Conservation (phyloP, 2,888 invertebrate genomes). For the Petrophora chlorosata region DNA sequence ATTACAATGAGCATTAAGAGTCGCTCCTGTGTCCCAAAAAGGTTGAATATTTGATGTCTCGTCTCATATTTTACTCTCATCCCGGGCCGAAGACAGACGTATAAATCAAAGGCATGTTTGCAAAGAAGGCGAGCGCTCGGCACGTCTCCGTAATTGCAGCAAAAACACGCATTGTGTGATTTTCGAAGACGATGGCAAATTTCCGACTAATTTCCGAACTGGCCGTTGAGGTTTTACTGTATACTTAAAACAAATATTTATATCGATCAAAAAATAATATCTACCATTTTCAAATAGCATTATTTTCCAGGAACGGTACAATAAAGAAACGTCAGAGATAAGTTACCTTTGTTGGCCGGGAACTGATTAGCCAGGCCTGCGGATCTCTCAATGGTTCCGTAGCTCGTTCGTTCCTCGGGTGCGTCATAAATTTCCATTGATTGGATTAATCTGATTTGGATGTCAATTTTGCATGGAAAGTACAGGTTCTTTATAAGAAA, state of each 20-base stretch:
- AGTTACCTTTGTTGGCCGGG: conserved; percentile 53
- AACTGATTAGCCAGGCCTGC: conserved; percentile 71
- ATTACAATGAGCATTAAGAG: conserved; percentile 78
- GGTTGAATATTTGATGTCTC: conserved; percentile 76
- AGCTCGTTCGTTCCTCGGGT: conserved; percentile 67
- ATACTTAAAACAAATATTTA: conserved; percentile 13
- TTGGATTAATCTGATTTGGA: conserved; percentile 84
- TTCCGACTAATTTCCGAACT: conserved; percentile 64
- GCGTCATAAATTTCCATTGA: conserved; percentile 84
- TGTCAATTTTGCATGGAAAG: conserved; percentile 80
- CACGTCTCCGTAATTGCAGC: conserved; percentile 78
- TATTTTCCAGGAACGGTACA: conserved; percentile 23
- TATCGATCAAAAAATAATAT: conserved; percentile 30
- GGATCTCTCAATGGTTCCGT: conserved; percentile 72
- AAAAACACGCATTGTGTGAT: conserved; percentile 77
- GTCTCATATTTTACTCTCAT: conserved; percentile 79
- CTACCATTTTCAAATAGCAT: conserved; percentile 19
- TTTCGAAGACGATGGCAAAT: conserved; percentile 79
- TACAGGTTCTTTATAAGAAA: conserved; percentile 74
- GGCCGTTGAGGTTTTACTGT: conserved; percentile 18
- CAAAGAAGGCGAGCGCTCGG: conserved; percentile 70
- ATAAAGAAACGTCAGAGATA: conserved; percentile 47
- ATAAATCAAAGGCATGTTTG: conserved; percentile 80
- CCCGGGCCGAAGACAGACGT: conserved; percentile 64
- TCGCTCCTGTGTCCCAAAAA: conserved; percentile 69